These are phyloP conservation scores for Premnoplex brunnescens DNA, from an alignment of 2,797 vertebrate species.

Conservation along the genomic window DNA sequence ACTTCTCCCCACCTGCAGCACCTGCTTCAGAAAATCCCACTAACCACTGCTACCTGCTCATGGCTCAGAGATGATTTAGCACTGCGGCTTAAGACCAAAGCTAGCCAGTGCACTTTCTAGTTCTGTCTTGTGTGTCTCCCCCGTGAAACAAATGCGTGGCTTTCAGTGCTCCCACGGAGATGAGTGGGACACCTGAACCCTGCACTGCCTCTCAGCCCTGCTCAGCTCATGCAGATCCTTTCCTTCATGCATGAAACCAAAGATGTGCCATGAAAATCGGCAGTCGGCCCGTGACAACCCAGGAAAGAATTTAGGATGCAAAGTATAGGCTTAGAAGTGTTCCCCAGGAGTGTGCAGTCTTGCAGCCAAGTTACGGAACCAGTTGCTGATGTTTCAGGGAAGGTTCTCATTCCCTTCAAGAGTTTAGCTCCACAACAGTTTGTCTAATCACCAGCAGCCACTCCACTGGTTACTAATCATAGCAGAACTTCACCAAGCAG, in stretches of 20 bases:
- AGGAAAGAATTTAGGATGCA: background rate
- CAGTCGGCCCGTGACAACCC: background rate
- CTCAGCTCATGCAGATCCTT: background rate
- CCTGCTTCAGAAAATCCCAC: background rate
- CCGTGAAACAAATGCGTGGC: background rate
- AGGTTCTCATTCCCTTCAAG: background rate
- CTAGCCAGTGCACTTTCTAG: background rate
- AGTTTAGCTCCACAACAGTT: background rate
- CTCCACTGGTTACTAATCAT: background rate
- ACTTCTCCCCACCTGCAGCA: rapidly evolving
- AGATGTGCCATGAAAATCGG: background rate
- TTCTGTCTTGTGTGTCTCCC: rapidly evolving
- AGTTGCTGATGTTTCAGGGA: rapidly evolving
- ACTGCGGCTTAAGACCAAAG: background rate
- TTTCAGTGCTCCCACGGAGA: background rate
- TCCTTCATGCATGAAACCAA: rapidly evolving
- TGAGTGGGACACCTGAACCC: rapidly evolving
- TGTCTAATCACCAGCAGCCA: background rate
- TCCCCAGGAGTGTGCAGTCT: background rate
- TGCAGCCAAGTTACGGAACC: background rate
- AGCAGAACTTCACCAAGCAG: background rate
- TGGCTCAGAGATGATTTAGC: rapidly evolving
- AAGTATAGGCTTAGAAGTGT: background rate
- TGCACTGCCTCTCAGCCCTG: background rate
- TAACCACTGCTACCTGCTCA: background rate